phyloP scores from a whole-genome alignment of 2,888 invertebrate species.

The Ephialtes manifestator region DNA sequence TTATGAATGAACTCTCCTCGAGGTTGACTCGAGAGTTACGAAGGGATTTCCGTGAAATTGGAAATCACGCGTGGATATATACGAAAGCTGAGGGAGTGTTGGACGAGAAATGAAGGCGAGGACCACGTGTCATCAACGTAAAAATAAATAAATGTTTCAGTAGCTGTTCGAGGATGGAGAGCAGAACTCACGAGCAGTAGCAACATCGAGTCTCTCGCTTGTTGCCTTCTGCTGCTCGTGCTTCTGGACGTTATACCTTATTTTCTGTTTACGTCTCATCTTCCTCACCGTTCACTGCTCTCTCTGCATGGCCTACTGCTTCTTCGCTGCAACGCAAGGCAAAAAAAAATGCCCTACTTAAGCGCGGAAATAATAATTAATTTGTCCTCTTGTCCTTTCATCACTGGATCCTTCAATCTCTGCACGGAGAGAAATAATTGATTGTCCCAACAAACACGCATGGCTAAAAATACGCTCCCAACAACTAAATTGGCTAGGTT shows the following conservation, averaged over 20 bases:
- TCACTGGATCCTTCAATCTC: slow-evolving; percentile 25
- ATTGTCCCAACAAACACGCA: too few relatives aligned
- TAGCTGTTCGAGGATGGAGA: slow-evolving; percentile 79
- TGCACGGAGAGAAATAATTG: background rate
- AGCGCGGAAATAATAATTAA: slow-evolving; percentile 76
- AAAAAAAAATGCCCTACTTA: slow-evolving; percentile 78
- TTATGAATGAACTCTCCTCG: slow-evolving; percentile 56
- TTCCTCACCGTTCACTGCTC: slow-evolving; percentile 42
- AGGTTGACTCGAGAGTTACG: background rate
- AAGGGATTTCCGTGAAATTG: slow-evolving; percentile 62
- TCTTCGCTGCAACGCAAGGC: slow-evolving; percentile 12
- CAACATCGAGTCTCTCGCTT: slow-evolving; percentile 46
- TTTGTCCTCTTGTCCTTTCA: slow-evolving; percentile 48
- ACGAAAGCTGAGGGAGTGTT: slow-evolving; percentile 23
- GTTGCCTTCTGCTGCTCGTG: slow-evolving; percentile 46
- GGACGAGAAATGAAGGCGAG: slow-evolving; percentile 37
- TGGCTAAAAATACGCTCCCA: too few relatives aligned
- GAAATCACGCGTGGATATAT: slow-evolving; percentile 45
- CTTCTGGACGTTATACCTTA: slow-evolving; percentile 61
- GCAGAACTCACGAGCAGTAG: slow-evolving; percentile 75
- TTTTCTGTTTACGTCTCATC: slow-evolving; percentile 69
- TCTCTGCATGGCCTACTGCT: background rate
- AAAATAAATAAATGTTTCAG: slow-evolving; percentile 77
- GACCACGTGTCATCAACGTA: slow-evolving; percentile 70
- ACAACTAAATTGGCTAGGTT: too few relatives aligned